These are phyloP conservation scores for Diadromus collaris DNA, from an alignment of 2,888 invertebrate genomes.

Conservation along the genomic window DNA sequence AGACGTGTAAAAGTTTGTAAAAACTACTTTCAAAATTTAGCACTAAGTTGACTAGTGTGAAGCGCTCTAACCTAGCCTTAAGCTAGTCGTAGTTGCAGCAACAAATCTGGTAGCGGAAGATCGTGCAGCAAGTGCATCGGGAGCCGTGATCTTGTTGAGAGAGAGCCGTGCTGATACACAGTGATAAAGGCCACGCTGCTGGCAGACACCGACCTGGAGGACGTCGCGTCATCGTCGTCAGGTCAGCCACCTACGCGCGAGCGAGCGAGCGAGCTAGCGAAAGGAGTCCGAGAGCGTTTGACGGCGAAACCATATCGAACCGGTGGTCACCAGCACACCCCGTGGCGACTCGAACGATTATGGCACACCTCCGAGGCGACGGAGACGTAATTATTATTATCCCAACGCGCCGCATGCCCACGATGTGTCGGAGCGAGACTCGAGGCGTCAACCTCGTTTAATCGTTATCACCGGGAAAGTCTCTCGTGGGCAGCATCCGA, in stretches of 20 bases:
- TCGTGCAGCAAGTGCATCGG: slow-evolving; percentile 22
- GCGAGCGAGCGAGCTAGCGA: slow-evolving; percentile 52
- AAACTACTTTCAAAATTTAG: no score
- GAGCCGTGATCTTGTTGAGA: slow-evolving; percentile 46
- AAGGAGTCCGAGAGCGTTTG: slow-evolving; percentile 65
- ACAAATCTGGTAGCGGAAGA: slow-evolving; percentile 1
- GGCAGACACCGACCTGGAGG: slow-evolving; percentile 42
- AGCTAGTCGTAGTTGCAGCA: slow-evolving; percentile 3
- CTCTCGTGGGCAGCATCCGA: not conserved
- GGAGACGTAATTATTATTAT: slow-evolving; percentile 70
- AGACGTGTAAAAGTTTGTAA: no score
- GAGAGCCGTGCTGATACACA: slow-evolving; percentile 14
- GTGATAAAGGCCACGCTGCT: slow-evolving; percentile 55
- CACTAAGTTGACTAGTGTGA: no score
- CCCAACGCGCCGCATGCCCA: slow-evolving; percentile 63
- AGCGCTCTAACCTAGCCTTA: no score
- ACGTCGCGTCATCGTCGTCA: slow-evolving; percentile 13
- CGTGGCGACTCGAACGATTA: slow-evolving; percentile 69
- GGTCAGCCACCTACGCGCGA: not conserved
- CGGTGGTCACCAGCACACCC: slow-evolving; percentile 70
- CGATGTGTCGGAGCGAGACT: slow-evolving; percentile 27
- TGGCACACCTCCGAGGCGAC: slow-evolving; percentile 67
- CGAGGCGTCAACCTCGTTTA: slow-evolving; percentile 12
- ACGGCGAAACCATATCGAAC: slow-evolving; percentile 64
- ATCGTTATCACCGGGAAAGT: slow-evolving; percentile 15